These are phyloP conservation scores for Anoncus sp. DNA, from an alignment of 2,888 invertebrate genomes.

Conservation along the genomic window DNA sequence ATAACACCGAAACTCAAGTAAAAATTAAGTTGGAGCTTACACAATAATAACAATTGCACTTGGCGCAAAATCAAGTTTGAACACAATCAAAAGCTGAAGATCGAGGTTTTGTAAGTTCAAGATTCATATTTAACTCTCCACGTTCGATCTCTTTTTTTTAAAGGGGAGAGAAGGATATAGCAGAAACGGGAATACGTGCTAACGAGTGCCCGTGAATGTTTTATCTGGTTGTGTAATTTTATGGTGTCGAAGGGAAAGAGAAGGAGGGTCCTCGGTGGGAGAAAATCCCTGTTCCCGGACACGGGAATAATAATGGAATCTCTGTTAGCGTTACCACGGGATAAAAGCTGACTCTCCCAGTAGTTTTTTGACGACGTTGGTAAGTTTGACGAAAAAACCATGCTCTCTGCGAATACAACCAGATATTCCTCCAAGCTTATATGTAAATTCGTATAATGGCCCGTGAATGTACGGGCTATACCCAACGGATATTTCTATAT, in stretches of 20 bases:
- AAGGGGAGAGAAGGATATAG: neutral
- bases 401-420: neutral
- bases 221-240: neutral
- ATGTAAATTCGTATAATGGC: slow-evolving; percentile 57
- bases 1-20: neutral
- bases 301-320: neutral
- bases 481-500: slow-evolving; percentile 5
- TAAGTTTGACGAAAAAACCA: neutral
- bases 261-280: neutral
- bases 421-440: slow-evolving; percentile 29
- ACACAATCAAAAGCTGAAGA: too few relatives aligned
- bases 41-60: too few relatives aligned
- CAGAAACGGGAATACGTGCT: neutral
- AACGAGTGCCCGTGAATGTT: neutral
- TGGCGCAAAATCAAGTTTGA: too few relatives aligned
- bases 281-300: neutral
- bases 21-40: too few relatives aligned
- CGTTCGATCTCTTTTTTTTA: neutral
- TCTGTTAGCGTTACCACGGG: neutral
- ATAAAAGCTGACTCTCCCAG: neutral
- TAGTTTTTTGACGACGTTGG: neutral
- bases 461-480: slow-evolving; percentile 20
- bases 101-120: too few relatives aligned
- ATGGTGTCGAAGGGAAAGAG: neutral
- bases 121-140: neutral